Conservation (phyloP, 2,888 invertebrate species). For the Leucozona laternaria region DNA sequence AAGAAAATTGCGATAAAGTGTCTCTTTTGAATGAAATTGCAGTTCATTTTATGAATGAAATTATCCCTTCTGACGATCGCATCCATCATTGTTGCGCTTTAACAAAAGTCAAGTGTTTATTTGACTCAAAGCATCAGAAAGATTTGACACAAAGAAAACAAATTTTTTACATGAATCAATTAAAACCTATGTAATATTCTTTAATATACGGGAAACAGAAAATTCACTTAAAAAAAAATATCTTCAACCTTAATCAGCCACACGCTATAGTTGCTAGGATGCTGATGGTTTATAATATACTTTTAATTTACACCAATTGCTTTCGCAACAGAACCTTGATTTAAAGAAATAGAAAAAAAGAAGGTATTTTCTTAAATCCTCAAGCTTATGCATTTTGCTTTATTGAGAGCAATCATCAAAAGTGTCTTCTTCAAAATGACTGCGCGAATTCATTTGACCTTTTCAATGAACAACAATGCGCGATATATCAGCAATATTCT, state of each 20-base stretch:
- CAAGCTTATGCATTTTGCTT: slow-evolving; percentile 54
- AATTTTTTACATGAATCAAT: background rate
- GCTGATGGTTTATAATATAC: slow-evolving; percentile 19
- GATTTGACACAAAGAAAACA: background rate
- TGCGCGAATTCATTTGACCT: slow-evolving; percentile 73
- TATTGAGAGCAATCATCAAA: slow-evolving; percentile 73
- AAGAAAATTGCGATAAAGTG: background rate
- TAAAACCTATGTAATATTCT: background rate
- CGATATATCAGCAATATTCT: background rate
- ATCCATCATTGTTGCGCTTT: background rate
- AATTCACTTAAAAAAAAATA: background rate
- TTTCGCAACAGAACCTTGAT: slow-evolving; percentile 45
- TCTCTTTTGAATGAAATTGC: slow-evolving; percentile 2
- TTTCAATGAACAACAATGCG: slow-evolving; percentile 56
- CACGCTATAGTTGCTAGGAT: too few species aligned
- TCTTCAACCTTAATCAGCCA: slow-evolving; percentile 40
- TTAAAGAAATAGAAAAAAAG: slow-evolving; percentile 6
- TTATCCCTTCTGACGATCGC: background rate
- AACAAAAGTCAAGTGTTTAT: background rate
- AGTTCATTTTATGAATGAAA: slow-evolving; percentile 8
- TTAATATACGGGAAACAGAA: slow-evolving; percentile 45
- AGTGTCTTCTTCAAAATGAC: slow-evolving; percentile 59
- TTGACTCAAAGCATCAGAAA: background rate
- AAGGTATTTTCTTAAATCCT: slow-evolving; percentile 26
- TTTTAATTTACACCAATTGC: slow-evolving; percentile 67